Evolutionary conservation across 2,113 vertebrate genomes (phyloP), one percentile per base, ranked within the genome.

Genomic region (Geococcyx californianus): DNA sequence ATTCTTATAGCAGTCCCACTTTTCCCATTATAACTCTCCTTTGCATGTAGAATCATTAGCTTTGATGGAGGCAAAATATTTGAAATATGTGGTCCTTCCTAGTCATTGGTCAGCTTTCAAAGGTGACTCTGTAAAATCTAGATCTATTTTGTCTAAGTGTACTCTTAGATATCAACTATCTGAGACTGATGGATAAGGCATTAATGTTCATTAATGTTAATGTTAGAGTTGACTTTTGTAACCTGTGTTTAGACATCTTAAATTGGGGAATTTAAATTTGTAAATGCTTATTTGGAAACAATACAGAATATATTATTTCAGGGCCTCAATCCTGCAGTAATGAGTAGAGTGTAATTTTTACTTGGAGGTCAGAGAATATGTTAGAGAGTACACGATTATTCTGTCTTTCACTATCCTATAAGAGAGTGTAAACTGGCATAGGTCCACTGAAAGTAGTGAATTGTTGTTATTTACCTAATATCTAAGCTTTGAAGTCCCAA

Each of bases 401-500:
- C 45, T 75, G 78, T 42, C 12, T 59, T 83, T 88, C 59, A 16
- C 26, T 79, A 7, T 42, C 54, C 55, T 24, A 80, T 62, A 69
- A 88, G 40, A 82, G 54, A 13, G 13, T 73, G 24, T 47, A 87
- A 94, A 83, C 14, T 55, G 28, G 24, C 24, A 51, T 13, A 68
- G 47, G 60, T 38, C 12, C 16, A 62, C 54, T 58, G 66, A 85
- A 82, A 89, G 20, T 26, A 51, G 33, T 69, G n/a, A 91, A 69
- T 76, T 94, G 29, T 78, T 95, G 26, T 82, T 83, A 90, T 95
- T 95, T 95, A 85, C 25, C 55, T 87, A 68, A 93, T 31, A 76
- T n/a, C n/a, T 69, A 26, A 87, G 24, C 69, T 44, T 64, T 10
- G 3, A 75, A 75, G n/a, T 91, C 62, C 40, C 66, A 89, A n/a